Conservation (phyloP, 2,888 invertebrate genomes). For the Epinotia nisella region DNA sequence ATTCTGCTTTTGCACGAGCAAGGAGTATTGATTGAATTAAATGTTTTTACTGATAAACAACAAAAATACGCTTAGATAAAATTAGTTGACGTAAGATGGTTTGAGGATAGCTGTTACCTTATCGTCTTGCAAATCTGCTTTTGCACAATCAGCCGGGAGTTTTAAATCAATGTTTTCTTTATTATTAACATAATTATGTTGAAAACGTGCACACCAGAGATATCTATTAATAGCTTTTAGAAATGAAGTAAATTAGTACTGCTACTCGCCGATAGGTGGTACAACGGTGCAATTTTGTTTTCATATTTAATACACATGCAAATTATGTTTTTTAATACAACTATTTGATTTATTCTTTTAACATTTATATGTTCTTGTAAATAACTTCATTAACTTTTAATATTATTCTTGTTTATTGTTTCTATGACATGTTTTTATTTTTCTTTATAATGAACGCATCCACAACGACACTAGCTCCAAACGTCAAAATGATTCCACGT, state of each 20-base stretch:
- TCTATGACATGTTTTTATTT: background rate
- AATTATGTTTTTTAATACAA: background rate
- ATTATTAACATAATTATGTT: too few relatives aligned
- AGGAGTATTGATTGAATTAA: background rate
- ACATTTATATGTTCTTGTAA: background rate
- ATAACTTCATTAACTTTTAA: too few relatives aligned
- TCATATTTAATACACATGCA: background rate
- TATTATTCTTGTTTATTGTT: background rate
- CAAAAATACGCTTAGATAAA: too few relatives aligned
- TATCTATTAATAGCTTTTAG: too few relatives aligned
- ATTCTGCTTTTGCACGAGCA: background rate
- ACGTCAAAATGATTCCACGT: constrained; percentile 64
- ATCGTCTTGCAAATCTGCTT: too few relatives aligned
- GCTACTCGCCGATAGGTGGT: constrained; percentile 16
- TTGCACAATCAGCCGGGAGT: too few relatives aligned
- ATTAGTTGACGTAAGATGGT: too few relatives aligned
- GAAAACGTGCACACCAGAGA: too few relatives aligned
- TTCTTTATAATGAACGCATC: constrained; percentile 35
- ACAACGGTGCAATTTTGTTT: background rate
- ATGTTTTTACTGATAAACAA: too few relatives aligned
- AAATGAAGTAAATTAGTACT: background rate
- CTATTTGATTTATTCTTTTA: background rate
- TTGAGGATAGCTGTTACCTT: too few relatives aligned
- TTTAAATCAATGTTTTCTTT: too few relatives aligned
- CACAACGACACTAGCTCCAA: constrained; percentile 23